Conservation (phyloP, 2,797 vertebrate genomes). For the Artibeus lituratus region DNA sequence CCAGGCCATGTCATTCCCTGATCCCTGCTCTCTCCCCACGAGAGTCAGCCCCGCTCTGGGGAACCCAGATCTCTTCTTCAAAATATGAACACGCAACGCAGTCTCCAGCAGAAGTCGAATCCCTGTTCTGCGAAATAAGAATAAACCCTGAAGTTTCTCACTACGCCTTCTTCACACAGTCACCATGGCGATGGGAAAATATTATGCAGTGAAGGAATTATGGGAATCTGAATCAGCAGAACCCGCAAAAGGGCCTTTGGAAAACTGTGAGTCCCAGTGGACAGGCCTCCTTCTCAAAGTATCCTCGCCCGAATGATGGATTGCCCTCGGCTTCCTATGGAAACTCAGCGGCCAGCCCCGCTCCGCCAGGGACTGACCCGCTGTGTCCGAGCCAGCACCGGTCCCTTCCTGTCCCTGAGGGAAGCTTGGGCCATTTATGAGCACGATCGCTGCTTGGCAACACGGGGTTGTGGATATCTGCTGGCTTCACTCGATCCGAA, state of each 20-base stretch:
- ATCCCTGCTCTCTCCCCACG: fast-evolving
- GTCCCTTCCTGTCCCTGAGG: conserved; percentile 36
- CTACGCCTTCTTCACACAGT: conserved; percentile 73
- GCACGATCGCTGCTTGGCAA: conserved; percentile 77
- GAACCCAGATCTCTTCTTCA: not conserved
- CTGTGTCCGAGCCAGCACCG: not conserved
- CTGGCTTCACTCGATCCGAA: conserved; percentile 80
- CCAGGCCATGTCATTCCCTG: not conserved
- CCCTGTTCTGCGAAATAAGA: conserved; percentile 48
- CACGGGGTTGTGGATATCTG: conserved; percentile 72
- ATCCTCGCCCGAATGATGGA: conserved; percentile 43
- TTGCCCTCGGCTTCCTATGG: conserved; percentile 25
- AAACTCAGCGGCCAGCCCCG: fast-evolving
- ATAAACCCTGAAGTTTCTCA: conserved; percentile 66
- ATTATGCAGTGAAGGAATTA: conserved; percentile 82
- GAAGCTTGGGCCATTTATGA: conserved; percentile 52
- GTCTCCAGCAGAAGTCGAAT: conserved; percentile 3
- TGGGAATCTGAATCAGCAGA: conserved; percentile 83
- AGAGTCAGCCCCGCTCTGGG: fast-evolving
- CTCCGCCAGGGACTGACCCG: not conserved
- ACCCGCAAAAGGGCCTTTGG: conserved; percentile 72
- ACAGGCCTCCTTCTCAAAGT: conserved; percentile 57
- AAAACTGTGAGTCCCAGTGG: conserved; percentile 72
- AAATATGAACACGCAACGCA: not conserved
- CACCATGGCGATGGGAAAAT: conserved; percentile 84